Evolutionary conservation across 1,140 invertebrate species (phyloP).

Genomic region (Heliconius nattereri): DNA sequence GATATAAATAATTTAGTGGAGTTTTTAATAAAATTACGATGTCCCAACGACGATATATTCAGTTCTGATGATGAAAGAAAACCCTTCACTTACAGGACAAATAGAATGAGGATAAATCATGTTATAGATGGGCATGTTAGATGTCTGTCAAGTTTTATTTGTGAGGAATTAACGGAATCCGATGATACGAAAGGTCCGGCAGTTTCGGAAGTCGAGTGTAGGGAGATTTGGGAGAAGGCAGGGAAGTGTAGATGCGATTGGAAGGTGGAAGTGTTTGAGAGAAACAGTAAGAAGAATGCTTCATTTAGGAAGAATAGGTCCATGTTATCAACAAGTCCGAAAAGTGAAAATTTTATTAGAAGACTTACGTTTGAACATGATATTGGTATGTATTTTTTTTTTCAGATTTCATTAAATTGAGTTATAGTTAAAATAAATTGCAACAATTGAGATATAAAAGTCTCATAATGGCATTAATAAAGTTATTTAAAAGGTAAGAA

Average conservation of each 20-base stretch:
- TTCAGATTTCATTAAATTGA: neutral
- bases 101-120: conserved; percentile 53
- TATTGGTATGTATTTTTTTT: conserved; percentile 50
- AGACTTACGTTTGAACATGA: conserved; percentile 67
- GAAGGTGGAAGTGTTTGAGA: conserved; percentile 69
- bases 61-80: conserved; percentile 73
- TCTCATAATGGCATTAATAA: too few relatives aligned
- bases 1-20: conserved; percentile 66
- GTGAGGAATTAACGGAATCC: conserved; percentile 64
- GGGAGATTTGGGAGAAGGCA: conserved; percentile 78
- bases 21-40: conserved; percentile 63
- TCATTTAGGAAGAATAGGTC: conserved; percentile 75
- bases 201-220: conserved; percentile 80
- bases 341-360: conserved; percentile 63
- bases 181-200: conserved; percentile 59
- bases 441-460: too few relatives aligned
- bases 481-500: too few relatives aligned
- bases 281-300: conserved; percentile 74
- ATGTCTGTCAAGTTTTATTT: conserved; percentile 74
- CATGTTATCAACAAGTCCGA: conserved; percentile 73
- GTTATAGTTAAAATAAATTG: too few relatives aligned
- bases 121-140: conserved; percentile 68
- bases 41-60: conserved; percentile 77
- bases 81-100: conserved; percentile 45
- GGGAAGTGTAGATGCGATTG: conserved; percentile 72